phyloP scores from a whole-genome alignment of 2,888 invertebrate genomes.

The Amiota communis region DNA sequence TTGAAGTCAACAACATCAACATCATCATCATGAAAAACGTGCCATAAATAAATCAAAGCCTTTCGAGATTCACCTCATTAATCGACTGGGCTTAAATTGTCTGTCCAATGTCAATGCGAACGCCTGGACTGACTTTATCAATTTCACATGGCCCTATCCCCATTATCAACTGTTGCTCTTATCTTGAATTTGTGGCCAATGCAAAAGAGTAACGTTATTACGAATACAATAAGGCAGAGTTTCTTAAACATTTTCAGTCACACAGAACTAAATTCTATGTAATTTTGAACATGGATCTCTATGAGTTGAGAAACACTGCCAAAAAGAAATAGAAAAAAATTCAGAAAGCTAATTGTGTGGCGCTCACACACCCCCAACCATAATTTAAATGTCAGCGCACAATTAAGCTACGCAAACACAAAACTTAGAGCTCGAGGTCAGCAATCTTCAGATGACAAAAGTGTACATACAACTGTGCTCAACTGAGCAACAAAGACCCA shows the following conservation, averaged over 20 bases:
- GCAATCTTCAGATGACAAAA: conserved; percentile 8
- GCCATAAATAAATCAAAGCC: conserved; percentile 59
- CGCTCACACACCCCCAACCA: neutral
- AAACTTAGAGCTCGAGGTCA: conserved; percentile 12
- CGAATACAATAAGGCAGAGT: too few species aligned
- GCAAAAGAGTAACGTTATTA: neutral
- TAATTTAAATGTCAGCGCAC: conserved; percentile 12
- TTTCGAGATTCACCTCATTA: conserved; percentile 15
- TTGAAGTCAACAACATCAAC: neutral
- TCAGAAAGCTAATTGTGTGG: neutral
- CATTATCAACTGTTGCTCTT: conserved; percentile 15
- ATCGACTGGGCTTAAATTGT: conserved; percentile 12
- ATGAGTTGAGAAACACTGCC: too few species aligned
- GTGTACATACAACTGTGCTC: too few species aligned
- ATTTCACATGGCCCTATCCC: conserved; percentile 1
- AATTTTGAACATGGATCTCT: too few species aligned
- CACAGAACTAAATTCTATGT: too few species aligned
- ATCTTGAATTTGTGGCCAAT: conserved; percentile 6
- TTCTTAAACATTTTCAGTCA: too few species aligned
- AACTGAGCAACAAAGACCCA: neutral
- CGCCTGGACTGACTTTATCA: conserved; percentile 35
- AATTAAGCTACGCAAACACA: neutral
- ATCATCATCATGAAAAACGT: neutral
- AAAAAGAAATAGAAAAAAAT: neutral
- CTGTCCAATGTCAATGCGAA: neutral